Base-by-base conservation (phyloP, 2,113 vertebrate genomes). In the Furnarius figulus region DNA sequence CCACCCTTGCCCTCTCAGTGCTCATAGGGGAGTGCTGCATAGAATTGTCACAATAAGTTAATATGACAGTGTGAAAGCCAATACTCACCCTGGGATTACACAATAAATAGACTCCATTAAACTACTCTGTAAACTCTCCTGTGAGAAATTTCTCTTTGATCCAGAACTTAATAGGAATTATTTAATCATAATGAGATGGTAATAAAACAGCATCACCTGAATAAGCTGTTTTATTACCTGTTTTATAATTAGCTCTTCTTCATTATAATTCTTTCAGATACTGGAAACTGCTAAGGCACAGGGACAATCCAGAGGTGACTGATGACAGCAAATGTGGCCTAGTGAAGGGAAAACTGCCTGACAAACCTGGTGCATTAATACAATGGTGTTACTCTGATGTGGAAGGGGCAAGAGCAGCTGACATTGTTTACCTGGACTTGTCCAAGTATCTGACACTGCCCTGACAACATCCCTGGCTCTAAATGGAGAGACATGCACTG, bases 161-260 rank as follows among this genome's bases (percentile, higher is more conserved):
- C 97, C 87, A 82, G 92, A 97, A 96, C 95, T 98, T 98, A 97
- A 98, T 97, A 95, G 95, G 97, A 97, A 97, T 97, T 97, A 97
- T 96, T 98, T 95, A 97, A 97, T 97, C 97, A 95, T 97, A 98
- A 98, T 93, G 96, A 98, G 98, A 94, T 95, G 71, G 87, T 97
- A 97, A 97, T 97, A 97, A 97, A 97, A 97, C 97, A 96, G 97
- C 97, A 93, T 95, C 94, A 97, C 97, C 97, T 98, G 98, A 97
- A 97, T 97, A 97, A 97, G 95, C 96, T 96, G 88, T 89, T 98
- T 98, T 97, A 97, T 97, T 94, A 95, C 95, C 96, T 97, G 81
- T 63, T 97, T 97, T 95, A 97, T 97, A 97, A 97, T 89, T 97
- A 97, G 95, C 73, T 97, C 76, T 79, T 88, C 84, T 96, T 97